Conservation (phyloP, 2,113 vertebrate species). For the Capreolus pygargus region DNA sequence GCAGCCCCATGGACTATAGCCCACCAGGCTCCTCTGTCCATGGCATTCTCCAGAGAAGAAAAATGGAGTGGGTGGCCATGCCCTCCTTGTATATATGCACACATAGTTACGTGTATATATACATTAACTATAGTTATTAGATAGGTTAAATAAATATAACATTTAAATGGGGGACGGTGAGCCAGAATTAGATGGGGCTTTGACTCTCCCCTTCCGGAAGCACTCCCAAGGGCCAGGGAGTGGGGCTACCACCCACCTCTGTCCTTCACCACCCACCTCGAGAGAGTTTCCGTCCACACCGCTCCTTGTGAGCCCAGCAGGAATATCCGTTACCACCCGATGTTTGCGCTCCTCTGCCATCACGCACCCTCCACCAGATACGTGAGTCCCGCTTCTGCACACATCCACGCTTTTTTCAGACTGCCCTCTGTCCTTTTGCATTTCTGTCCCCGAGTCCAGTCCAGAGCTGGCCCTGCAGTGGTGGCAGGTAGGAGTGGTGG, state of each 20-base stretch:
- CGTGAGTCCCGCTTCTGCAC: accelerated
- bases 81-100: neutral
- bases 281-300: neutral
- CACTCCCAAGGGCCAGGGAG: neutral
- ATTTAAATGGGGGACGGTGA: neutral
- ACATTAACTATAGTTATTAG: too few species aligned
- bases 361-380: accelerated
- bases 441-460: too few species aligned
- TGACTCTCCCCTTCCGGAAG: accelerated
- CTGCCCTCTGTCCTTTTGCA: neutral
- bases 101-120: accelerated
- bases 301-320: accelerated
- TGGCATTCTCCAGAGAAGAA: neutral
- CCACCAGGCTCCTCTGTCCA: neutral
- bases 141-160: neutral
- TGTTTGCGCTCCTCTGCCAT: accelerated
- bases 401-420: accelerated
- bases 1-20: neutral
- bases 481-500: too few species aligned
- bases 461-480: accelerated
- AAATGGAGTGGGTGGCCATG: neutral
- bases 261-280: accelerated
- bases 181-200: accelerated
- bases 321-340: accelerated
- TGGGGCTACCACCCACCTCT: accelerated